phyloP scores from a whole-genome alignment of 2,113 vertebrate species.

The Mesoclemmys tuberculata region DNA sequence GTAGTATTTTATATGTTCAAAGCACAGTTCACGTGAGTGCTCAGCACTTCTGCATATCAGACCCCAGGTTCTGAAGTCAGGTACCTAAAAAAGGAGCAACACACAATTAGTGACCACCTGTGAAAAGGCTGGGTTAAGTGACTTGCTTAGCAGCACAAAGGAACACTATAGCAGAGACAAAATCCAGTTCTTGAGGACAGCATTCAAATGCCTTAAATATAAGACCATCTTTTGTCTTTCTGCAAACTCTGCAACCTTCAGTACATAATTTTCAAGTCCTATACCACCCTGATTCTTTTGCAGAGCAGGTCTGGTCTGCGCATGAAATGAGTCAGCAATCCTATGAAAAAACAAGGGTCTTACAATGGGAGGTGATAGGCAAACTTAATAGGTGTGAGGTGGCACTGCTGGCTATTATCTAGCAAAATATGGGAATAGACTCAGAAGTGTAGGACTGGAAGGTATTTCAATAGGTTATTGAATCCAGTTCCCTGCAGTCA shows the following conservation, averaged over 20 bases:
- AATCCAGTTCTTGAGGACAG: neutral
- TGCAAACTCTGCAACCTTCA: neutral
- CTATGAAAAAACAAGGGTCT: neutral
- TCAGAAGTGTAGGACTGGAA: neutral
- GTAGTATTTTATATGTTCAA: neutral
- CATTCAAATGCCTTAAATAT: neutral
- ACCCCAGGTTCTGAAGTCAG: neutral
- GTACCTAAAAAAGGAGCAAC: neutral
- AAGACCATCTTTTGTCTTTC: neutral
- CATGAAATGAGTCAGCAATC: neutral
- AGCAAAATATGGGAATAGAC: neutral
- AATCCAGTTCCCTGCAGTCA: neutral
- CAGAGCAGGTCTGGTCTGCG: neutral
- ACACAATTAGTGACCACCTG: constrained; percentile 7
- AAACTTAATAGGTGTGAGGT: neutral
- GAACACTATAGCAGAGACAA: neutral
- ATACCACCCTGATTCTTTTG: neutral
- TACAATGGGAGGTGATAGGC: neutral
- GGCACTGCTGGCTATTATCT: neutral
- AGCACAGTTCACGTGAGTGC: neutral
- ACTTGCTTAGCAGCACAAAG: neutral
- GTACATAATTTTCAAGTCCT: neutral
- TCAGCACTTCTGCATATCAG: neutral
- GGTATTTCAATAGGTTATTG: neutral
- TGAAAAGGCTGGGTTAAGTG: neutral